These are phyloP conservation scores for Cistogaster globosa DNA, from an alignment of 2,888 invertebrate species.

Conservation along the genomic window DNA sequence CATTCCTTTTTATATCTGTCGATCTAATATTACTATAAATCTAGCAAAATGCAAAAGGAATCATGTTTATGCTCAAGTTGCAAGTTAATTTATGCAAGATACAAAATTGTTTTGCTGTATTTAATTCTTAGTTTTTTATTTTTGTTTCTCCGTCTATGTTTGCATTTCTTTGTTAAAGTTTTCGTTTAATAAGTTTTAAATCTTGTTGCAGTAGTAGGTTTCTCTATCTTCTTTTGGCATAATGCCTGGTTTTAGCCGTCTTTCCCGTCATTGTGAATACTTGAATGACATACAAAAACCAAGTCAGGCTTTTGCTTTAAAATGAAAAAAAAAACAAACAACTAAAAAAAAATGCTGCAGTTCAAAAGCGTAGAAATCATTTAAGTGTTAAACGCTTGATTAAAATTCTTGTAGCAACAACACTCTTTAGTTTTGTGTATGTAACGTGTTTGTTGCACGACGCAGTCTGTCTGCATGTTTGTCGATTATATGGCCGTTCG, in stretches of 20 bases:
- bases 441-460: constrained; percentile 51
- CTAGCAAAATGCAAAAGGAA: constrained; percentile 33
- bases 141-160: constrained; percentile 23
- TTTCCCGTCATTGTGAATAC: constrained; percentile 53
- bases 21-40: constrained; percentile 34
- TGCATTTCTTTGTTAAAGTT: constrained; percentile 50
- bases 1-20: background rate
- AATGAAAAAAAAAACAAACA: background rate
- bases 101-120: constrained; percentile 68
- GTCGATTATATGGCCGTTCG: constrained; percentile 27
- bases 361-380: constrained; percentile 69
- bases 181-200: constrained; percentile 49
- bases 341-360: constrained; percentile 28
- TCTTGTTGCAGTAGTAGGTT: constrained; percentile 31
- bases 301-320: constrained; percentile 55
- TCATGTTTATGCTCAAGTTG: constrained; percentile 67
- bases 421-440: constrained; percentile 75
- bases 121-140: constrained; percentile 32
- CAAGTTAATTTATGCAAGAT: constrained; percentile 71
- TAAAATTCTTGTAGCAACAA: constrained; percentile 82
- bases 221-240: constrained; percentile 38
- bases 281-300: constrained; percentile 59
- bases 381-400: constrained; percentile 81
- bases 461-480: constrained; percentile 39
- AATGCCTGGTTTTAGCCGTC: constrained; percentile 33